Conservation (phyloP, 1,140 invertebrate genomes). For the Anoplolepis gracilipes region DNA sequence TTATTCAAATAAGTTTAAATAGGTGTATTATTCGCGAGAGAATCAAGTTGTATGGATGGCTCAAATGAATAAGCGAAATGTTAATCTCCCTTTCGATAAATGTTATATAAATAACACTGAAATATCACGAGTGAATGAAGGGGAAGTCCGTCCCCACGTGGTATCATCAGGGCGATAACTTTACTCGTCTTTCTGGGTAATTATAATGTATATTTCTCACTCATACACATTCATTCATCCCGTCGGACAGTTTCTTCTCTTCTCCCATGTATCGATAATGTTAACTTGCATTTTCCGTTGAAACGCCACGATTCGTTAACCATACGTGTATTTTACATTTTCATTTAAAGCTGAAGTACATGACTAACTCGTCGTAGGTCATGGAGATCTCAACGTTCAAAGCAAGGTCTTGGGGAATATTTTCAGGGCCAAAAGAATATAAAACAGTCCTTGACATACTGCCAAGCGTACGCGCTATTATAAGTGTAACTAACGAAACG, state of each 20-base stretch:
- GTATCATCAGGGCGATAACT: conserved; percentile 33
- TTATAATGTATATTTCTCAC: background rate
- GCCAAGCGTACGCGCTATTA: conserved; percentile 47
- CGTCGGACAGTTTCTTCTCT: background rate
- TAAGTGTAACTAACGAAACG: conserved; percentile 6
- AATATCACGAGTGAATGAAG: conserved; percentile 57
- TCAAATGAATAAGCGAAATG: conserved; percentile 3
- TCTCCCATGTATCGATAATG: background rate
- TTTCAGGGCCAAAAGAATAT: conserved; percentile 63
- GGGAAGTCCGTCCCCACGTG: conserved; percentile 8
- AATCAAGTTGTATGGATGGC: conserved; percentile 6
- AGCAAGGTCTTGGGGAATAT: conserved; percentile 29
- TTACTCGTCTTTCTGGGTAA: conserved; percentile 29
- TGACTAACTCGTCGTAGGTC: background rate
- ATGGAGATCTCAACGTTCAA: background rate
- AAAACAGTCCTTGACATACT: conserved; percentile 67
- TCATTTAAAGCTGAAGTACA: background rate
- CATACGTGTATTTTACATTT: conserved; percentile 28
- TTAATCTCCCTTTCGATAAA: conserved; percentile 50
- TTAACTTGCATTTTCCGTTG: background rate
- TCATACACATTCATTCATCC: conserved; percentile 38
- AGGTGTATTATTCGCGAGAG: conserved; percentile 11
- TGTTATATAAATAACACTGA: conserved; percentile 58
- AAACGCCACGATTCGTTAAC: conserved; percentile 14
- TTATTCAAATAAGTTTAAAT: background rate